phyloP scores from a whole-genome alignment of 2,113 vertebrate genomes.

The Limnothrissa miodon region DNA sequence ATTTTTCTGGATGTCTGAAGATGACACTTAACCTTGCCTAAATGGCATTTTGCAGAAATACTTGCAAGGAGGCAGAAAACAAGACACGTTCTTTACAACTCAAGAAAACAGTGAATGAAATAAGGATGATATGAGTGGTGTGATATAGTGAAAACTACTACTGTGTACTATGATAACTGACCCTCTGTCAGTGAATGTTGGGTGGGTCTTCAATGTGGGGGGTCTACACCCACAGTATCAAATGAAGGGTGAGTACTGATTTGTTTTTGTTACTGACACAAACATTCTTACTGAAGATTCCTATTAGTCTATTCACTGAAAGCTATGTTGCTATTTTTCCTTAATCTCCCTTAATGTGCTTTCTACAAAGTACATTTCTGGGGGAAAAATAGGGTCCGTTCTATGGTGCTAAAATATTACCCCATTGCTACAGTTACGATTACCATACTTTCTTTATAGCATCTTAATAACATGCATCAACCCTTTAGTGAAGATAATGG shows the following conservation, averaged over 20 bases:
- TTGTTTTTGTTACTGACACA: not conserved
- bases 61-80: conserved; percentile 22
- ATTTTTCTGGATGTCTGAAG: conserved; percentile 27
- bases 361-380: not conserved
- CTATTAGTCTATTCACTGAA: not conserved
- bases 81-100: not conserved
- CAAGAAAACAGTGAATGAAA: not conserved
- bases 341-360: no score
- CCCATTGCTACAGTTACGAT: not conserved
- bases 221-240: not conserved
- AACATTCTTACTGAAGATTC: not conserved
- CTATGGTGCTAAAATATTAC: not conserved
- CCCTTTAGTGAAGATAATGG: not conserved
- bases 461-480: not conserved
- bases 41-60: conserved; percentile 30
- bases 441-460: not conserved
- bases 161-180: not conserved
- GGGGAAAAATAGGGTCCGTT: not conserved
- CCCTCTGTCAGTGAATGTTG: not conserved
- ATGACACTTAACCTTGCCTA: conserved; percentile 44
- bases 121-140: not conserved
- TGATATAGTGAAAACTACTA: not conserved
- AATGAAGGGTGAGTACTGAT: conserved; percentile 7
- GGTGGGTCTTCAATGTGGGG: not conserved
- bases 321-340: not conserved